These are phyloP conservation scores for Tupaia chinensis DNA, from an alignment of 2,113 vertebrate species.

Conservation along the genomic window DNA sequence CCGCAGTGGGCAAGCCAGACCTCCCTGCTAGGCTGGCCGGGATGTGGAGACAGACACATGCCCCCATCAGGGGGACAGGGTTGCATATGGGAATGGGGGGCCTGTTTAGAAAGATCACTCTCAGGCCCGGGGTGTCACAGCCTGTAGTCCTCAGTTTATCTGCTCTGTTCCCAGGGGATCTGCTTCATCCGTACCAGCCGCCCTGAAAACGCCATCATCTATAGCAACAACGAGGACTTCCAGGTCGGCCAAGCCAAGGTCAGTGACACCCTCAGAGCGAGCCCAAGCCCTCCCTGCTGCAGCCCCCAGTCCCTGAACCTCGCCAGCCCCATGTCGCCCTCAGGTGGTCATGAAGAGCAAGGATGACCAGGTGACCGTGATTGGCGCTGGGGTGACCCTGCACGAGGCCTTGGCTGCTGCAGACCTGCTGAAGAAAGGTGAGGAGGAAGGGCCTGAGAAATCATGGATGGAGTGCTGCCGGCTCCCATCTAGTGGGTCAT, in stretches of 20 bases:
- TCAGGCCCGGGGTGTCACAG: fast-evolving
- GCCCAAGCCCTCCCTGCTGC: background rate
- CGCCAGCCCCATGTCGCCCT: background rate
- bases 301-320: background rate
- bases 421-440: constrained; percentile 95
- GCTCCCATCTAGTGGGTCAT: too few species aligned
- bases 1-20: background rate
- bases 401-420: constrained; percentile 96
- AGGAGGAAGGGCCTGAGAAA: background rate
- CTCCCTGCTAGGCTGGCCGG: background rate
- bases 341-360: constrained; percentile 95
- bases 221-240: constrained; percentile 96
- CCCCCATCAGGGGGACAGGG: fast-evolving
- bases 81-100: background rate
- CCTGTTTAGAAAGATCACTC: background rate
- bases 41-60: background rate
- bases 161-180: constrained; percentile 89
- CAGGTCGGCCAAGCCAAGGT: constrained; percentile 97
- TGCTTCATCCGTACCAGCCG: constrained; percentile 97
- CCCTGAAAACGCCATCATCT: constrained; percentile 94
- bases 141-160: background rate
- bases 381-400: constrained; percentile 95
- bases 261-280: background rate
- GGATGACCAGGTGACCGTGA: constrained; percentile 95
- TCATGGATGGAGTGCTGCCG: fast-evolving